Evolutionary conservation across 2,888 invertebrate species (phyloP), one percentile per base, ranked within the genome.

Genomic region (Drosophila siamana): DNA sequence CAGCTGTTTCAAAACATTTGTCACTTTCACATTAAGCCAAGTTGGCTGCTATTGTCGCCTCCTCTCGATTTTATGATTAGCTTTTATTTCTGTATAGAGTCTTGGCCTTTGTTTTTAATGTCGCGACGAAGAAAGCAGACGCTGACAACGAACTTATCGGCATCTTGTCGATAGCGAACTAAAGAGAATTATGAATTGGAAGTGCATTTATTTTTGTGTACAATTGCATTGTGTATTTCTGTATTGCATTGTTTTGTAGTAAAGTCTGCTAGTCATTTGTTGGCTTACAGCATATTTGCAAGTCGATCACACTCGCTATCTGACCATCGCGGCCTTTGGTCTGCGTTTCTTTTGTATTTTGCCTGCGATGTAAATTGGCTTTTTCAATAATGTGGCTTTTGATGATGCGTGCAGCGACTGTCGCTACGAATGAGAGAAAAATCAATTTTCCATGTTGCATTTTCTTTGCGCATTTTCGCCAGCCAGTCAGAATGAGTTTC

Each of bases 21-120:
- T 87, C 87, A 87, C 87, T 87, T 87, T 87, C 87, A 87, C 84
- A 77, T 86, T 79, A 80, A 79, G 56, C 66, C 60, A 47, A 59
- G 60, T 48, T 63, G 41, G n/a, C n/a, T 44, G 15, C 46, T 51
- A 40, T 59, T 47, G 44, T 59, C 36, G 44, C 57, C 60, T 66
- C 55, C 60, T 61, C 66, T 55, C 28, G 41, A 33, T 43, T 19
- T 51, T 70, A 61, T 68, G 66, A 69, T 77, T 65, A 54, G 59
- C 50, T 56, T 54, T 28, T 56, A 28, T 38, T 52, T 40, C 9
- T 22, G 30, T 33, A 33, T 33, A 33, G 33, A 15, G 43, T 26
- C 2, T 15, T 36, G 7, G 22, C 13, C 41, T 69, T 48, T 61
- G 62, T 46, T 41, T 41, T 47, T 13, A 40, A n/a, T 68, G 28